Percentiles rank a stretch among this genome's conserved stretches.
These are phyloP conservation scores for Podiceps cristatus DNA, from an alignment of 2,113 vertebrate species.

Conservation along the genomic window DNA sequence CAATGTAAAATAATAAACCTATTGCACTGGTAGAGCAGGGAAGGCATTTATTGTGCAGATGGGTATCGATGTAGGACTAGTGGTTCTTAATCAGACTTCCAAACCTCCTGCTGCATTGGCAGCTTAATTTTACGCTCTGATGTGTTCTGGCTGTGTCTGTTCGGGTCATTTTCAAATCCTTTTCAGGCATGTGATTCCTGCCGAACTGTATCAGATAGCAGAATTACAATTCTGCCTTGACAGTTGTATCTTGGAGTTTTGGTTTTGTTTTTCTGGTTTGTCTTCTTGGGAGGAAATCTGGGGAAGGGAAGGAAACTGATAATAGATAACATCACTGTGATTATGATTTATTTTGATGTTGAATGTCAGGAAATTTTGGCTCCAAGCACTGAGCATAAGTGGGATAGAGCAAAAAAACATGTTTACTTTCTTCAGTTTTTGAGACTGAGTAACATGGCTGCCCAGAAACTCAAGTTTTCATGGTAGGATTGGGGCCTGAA, in stretches of 20 bases:
- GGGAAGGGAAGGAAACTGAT: not conserved
- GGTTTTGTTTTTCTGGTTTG: not conserved
- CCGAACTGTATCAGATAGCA: not conserved
- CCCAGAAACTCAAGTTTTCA: not conserved
- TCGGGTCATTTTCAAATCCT: not conserved
- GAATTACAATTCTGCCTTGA: not conserved
- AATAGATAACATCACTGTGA: not conserved
- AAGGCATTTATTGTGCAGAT: not conserved
- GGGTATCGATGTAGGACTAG: accelerated
- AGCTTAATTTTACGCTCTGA: not conserved
- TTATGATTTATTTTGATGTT: not conserved
- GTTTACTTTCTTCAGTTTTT: not conserved
- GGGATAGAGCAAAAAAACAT: accelerated
- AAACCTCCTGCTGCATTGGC: accelerated
- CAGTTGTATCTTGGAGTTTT: not conserved
- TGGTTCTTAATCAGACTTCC: not conserved
- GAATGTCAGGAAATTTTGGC: not conserved
- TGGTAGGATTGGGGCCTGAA: not conserved
- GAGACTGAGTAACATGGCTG: not conserved
- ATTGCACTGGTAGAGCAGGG: not conserved
- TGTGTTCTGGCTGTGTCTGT: not conserved
- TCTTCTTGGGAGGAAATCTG: not conserved
- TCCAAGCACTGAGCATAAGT: not conserved
- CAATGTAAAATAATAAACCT: not conserved
- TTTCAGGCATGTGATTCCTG: not conserved